Conservation (phyloP, 2,113 vertebrate species). For the Lepidothrix coronata region DNA sequence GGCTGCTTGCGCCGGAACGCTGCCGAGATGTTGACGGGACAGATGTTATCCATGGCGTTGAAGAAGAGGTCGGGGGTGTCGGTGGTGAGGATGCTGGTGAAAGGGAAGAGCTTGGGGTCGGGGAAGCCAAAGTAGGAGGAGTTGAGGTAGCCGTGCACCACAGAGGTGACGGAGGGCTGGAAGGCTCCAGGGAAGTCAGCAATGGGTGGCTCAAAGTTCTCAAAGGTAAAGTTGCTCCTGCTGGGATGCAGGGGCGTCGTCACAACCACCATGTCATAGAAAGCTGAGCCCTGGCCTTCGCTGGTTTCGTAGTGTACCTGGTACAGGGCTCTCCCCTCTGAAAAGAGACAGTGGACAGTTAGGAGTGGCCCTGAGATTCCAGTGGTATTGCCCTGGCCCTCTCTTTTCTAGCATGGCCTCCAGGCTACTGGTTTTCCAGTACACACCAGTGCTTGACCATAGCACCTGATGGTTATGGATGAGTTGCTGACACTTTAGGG, state of each 20-base stretch:
- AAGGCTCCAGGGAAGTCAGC: conserved; percentile 77
- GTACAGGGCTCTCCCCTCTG: conserved; percentile 85
- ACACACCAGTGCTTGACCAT: neutral
- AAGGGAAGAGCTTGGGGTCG: conserved; percentile 94
- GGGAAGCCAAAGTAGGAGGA: conserved; percentile 93
- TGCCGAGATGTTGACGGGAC: conserved; percentile 88
- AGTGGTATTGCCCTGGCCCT: neutral
- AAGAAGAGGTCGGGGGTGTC: conserved; percentile 86
- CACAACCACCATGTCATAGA: conserved; percentile 92
- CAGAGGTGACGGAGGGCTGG: conserved; percentile 85
- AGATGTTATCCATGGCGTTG: conserved; percentile 87
- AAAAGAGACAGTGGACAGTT: neutral
- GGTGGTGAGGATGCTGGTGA: conserved; percentile 87
- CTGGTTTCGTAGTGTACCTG: conserved; percentile 80
- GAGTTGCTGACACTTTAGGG: neutral
- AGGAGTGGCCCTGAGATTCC: neutral
- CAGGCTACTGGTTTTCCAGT: neutral
- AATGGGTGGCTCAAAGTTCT: conserved; percentile 80
- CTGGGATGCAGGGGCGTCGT: conserved; percentile 84
- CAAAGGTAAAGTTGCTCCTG: conserved; percentile 81
- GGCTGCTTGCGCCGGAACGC: conserved; percentile 92
- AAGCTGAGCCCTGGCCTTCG: conserved; percentile 67
- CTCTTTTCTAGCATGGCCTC: neutral
- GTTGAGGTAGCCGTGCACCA: conserved; percentile 97
- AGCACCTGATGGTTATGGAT: neutral